A percentile compares a stretch with the other conserved stretches of the same genome.
Conservation (phyloP, 2,888 invertebrate species). For the Agonopterix heracliana region DNA sequence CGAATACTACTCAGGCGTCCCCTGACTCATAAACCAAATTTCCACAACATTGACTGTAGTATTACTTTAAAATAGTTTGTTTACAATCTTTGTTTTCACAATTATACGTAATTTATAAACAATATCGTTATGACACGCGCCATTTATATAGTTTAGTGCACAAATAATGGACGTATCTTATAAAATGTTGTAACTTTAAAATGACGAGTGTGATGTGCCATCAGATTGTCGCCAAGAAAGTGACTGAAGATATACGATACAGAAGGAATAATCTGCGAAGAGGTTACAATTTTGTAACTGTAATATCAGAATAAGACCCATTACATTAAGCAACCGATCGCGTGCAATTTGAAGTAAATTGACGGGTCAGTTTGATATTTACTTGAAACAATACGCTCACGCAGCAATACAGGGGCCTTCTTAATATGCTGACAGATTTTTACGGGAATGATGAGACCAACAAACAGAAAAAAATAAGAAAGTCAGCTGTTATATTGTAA, state of each 20-base stretch:
- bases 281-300: slow-evolving; percentile 27
- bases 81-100: slow-evolving; percentile 14
- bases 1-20: too few relatives aligned
- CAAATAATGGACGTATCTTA: neutral
- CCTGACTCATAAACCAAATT: too few relatives aligned
- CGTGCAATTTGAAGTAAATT: too few relatives aligned
- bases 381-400: too few relatives aligned
- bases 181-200: slow-evolving; percentile 1
- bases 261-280: slow-evolving; percentile 41
- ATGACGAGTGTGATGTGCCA: slow-evolving; percentile 29
- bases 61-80: slow-evolving; percentile 12
- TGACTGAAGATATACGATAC: slow-evolving; percentile 41
- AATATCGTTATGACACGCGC: neutral
- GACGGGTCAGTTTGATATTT: too few relatives aligned
- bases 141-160: neutral
- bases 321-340: too few relatives aligned
- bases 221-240: slow-evolving; percentile 26
- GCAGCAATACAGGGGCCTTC: too few relatives aligned
- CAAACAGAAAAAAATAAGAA: too few relatives aligned
- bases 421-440: too few relatives aligned
- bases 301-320: neutral
- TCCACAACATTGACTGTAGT: too few relatives aligned
- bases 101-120: slow-evolving; percentile 1
- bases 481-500: too few relatives aligned
- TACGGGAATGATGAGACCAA: too few relatives aligned